Conservation (phyloP, 1,140 invertebrate genomes). For the Chymomyza costata region DNA sequence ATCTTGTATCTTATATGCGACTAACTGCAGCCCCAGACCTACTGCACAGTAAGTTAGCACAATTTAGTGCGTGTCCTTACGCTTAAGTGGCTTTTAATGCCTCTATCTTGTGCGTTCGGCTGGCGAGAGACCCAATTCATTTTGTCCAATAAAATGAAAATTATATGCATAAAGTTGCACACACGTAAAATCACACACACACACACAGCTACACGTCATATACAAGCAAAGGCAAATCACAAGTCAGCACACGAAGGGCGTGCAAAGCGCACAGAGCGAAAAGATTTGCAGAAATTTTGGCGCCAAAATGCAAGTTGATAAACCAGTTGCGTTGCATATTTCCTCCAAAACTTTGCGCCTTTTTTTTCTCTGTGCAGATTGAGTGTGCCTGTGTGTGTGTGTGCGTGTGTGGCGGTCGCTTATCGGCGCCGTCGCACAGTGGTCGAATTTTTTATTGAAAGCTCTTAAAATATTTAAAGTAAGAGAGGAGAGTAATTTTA, state of each 20-base stretch:
- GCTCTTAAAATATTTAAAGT: too few relatives aligned
- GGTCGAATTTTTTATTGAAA: too few relatives aligned
- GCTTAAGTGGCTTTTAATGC: constrained; percentile 66
- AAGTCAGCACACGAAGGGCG: constrained; percentile 45
- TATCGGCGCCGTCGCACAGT: constrained; percentile 52
- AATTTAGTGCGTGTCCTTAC: constrained; percentile 38
- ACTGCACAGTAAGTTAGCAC: not conserved
- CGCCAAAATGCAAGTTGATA: constrained; percentile 73
- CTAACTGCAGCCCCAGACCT: too few relatives aligned
- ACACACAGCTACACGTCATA: not conserved
- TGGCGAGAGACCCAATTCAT: constrained; percentile 73
- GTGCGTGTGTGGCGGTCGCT: constrained; percentile 34
- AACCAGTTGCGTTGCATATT: constrained; percentile 72
- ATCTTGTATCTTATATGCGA: not conserved
- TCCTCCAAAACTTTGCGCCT: constrained; percentile 53
- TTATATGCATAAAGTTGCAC: constrained; percentile 62
- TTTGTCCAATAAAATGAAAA: constrained; percentile 68
- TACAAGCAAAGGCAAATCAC: not conserved
- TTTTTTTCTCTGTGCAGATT: constrained; percentile 31
- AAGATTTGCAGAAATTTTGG: constrained; percentile 73
- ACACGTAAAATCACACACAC: not conserved
- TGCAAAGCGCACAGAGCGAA: constrained; percentile 51
- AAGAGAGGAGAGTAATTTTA: too few relatives aligned
- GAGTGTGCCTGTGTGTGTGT: constrained; percentile 12
- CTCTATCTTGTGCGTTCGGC: constrained; percentile 72